These are phyloP conservation scores for Coecobrya sp. DNA, from an alignment of 2,888 invertebrate genomes.

Conservation along the genomic window DNA sequence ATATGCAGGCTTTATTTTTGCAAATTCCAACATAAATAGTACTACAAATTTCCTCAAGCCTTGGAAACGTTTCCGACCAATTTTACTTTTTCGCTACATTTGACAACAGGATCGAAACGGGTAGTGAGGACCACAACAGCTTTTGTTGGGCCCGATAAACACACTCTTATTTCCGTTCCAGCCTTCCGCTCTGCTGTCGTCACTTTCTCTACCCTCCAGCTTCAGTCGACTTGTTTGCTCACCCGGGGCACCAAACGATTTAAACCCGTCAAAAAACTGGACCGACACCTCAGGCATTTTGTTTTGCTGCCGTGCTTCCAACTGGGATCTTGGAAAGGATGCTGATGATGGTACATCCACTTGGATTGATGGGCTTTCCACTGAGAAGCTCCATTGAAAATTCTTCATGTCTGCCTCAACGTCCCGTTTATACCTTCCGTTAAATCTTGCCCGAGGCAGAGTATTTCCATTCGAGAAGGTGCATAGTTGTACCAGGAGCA, in stretches of 20 bases:
- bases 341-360: neutral
- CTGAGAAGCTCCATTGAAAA: constrained; percentile 45
- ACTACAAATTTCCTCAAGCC: too few species aligned
- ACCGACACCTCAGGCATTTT: constrained; percentile 16
- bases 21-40: too few species aligned
- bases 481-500: too few species aligned
- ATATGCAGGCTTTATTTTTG: too few species aligned
- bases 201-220: neutral
- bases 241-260: constrained; percentile 35
- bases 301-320: neutral
- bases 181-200: neutral
- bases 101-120: constrained; percentile 20
- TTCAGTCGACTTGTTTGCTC: neutral
- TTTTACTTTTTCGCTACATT: neutral
- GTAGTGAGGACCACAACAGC: constrained; percentile 26
- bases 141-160: neutral
- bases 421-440: neutral
- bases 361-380: constrained; percentile 33
- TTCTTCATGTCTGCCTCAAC: neutral
- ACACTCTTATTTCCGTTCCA: constrained; percentile 19
- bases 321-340: neutral
- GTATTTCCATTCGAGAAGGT: neutral
- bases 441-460: neutral
- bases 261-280: constrained; percentile 20
- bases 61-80: neutral